These are phyloP conservation scores for Distichodus sexfasciatus DNA, from an alignment of 2,797 vertebrate species.

Conservation along the genomic window DNA sequence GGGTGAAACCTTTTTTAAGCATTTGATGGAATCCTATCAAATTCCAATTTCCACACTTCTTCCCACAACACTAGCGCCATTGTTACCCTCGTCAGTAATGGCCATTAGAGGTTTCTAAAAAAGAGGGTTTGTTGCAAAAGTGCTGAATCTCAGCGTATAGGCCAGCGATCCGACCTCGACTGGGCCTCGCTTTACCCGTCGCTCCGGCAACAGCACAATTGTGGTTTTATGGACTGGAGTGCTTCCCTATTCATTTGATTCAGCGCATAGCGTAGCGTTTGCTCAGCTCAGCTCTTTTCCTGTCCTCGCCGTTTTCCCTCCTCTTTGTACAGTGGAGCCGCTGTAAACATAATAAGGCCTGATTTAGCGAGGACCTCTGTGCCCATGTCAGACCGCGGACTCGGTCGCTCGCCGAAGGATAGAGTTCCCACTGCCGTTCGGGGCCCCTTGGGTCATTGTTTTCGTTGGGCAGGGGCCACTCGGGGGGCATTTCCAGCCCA, in stretches of 20 bases:
- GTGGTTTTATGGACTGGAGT: slow-evolving; percentile 53
- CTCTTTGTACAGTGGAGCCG: slow-evolving; percentile 49
- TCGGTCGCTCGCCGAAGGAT: slow-evolving; percentile 47
- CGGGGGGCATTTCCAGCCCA: slow-evolving; percentile 53
- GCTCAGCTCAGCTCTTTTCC: slow-evolving; percentile 51
- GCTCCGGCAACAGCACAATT: slow-evolving; percentile 47
- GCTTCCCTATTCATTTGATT: slow-evolving; percentile 49
- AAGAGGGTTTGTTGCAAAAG: slow-evolving; percentile 53
- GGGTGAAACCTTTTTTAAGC: too few relatives aligned
- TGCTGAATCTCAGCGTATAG: slow-evolving; percentile 36
- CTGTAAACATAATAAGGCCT: slow-evolving; percentile 57
- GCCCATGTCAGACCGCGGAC: slow-evolving; percentile 48
- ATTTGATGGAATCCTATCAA: slow-evolving; percentile 54
- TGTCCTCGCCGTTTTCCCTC: slow-evolving; percentile 41
- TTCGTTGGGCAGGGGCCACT: slow-evolving; percentile 53
- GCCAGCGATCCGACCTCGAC: slow-evolving; percentile 47
- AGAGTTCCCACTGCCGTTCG: slow-evolving; percentile 56
- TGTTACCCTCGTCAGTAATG: slow-evolving; percentile 50
- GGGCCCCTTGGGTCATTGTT: slow-evolving; percentile 52
- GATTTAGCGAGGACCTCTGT: slow-evolving; percentile 45
- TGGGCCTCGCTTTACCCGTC: slow-evolving; percentile 41
- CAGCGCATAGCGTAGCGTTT: slow-evolving; percentile 50
- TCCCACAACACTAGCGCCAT: slow-evolving; percentile 50
- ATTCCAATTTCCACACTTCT: slow-evolving; percentile 48
- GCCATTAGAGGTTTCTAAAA: slow-evolving; percentile 44